These are phyloP conservation scores for Meloidogyne exigua DNA, from an alignment of 1,140 invertebrate species.

Conservation along the genomic window DNA sequence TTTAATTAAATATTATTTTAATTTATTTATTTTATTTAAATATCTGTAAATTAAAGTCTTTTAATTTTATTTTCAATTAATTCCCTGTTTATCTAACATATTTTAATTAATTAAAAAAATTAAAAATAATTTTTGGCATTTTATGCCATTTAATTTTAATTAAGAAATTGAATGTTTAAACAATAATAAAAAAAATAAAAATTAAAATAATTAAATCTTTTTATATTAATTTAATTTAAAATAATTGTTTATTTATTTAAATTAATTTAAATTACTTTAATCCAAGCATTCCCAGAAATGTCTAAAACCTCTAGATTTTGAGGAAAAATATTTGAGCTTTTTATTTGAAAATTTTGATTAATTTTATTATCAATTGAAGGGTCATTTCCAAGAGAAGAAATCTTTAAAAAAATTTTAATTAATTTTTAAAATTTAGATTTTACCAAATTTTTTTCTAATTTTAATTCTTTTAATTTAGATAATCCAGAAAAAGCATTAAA, in stretches of 20 bases:
- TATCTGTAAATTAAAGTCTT: too few species aligned
- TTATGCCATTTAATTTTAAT: too few species aligned
- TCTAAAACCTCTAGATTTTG: not conserved
- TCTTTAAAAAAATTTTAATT: not conserved
- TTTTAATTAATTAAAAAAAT: too few species aligned
- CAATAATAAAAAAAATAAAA: too few species aligned
- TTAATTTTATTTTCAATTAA: too few species aligned
- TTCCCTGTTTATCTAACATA: too few species aligned
- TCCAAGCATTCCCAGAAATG: slow-evolving; percentile 24
- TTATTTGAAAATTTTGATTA: not conserved
- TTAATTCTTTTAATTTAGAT: not conserved
- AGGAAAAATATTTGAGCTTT: not conserved
- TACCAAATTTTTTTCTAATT: slow-evolving; percentile 16
- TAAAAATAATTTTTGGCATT: too few species aligned
- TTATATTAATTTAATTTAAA: not conserved
- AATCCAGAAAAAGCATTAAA: slow-evolving; percentile 10
- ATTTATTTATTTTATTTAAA: too few species aligned
- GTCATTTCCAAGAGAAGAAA: slow-evolving; percentile 4
- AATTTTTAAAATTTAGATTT: not conserved
- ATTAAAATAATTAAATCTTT: too few species aligned
- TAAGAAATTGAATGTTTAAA: too few species aligned
- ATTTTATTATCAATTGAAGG: not conserved
- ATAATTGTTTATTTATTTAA: not conserved
- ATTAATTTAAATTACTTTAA: not conserved
- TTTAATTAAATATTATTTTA: too few species aligned